Conservation (phyloP, 2,113 vertebrate genomes). For the Maccullochella peelii region DNA sequence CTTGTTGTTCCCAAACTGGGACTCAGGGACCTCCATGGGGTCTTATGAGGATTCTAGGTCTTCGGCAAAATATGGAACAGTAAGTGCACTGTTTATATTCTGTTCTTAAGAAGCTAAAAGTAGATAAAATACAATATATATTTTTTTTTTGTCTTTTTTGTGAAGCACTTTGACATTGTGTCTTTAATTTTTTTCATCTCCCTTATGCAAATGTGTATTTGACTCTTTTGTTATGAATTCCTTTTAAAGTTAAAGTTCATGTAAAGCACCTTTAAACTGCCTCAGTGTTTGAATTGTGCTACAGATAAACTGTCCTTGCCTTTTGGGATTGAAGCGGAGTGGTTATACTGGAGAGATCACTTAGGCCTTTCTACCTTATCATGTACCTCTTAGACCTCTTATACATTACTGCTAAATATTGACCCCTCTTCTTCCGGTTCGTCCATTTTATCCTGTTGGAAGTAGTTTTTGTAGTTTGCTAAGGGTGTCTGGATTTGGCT, state of each 20-base stretch:
- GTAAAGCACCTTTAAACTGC: background rate
- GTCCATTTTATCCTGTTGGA: background rate
- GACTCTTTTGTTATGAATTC: too few relatives aligned
- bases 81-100: background rate
- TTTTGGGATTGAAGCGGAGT: background rate
- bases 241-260: background rate
- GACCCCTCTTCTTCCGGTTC: background rate
- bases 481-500: background rate
- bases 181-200: background rate
- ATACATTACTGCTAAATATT: background rate
- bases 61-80: background rate
- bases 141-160: background rate
- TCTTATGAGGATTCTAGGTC: background rate
- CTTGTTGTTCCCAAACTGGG: slow-evolving; percentile 9
- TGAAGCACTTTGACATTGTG: background rate
- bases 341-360: too few relatives aligned
- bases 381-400: too few relatives aligned
- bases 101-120: background rate
- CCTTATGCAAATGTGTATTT: background rate
- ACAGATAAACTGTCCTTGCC: background rate
- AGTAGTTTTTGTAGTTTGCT: background rate
- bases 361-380: too few relatives aligned
- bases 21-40: background rate
- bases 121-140: too few relatives aligned
- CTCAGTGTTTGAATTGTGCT: background rate